Evolutionary conservation across 1,140 invertebrate genomes (phyloP).

Genomic region (Drosophila sucinea): DNA sequence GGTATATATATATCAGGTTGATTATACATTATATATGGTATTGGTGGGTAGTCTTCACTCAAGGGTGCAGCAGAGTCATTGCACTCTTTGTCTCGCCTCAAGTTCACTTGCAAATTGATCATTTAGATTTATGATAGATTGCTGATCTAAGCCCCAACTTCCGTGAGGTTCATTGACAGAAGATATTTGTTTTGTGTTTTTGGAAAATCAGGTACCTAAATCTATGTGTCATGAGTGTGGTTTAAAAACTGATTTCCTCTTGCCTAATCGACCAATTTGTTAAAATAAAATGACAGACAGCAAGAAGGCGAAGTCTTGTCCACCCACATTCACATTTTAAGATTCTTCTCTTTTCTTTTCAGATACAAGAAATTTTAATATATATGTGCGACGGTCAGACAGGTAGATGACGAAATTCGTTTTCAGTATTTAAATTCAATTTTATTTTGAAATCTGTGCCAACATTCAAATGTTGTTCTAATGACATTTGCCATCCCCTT

Average conservation of each 20-base stretch:
- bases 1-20: constrained; percentile 3
- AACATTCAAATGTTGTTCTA: constrained; percentile 71
- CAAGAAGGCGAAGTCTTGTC: constrained; percentile 39
- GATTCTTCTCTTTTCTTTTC: constrained; percentile 16
- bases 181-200: constrained; percentile 5
- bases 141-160: constrained; percentile 53
- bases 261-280: constrained; percentile 70
- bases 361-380: background rate
- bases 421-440: constrained; percentile 65
- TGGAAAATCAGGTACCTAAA: background rate
- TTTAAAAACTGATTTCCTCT: constrained; percentile 62
- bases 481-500: constrained; percentile 60
- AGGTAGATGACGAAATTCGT: constrained; percentile 21
- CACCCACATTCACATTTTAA: constrained; percentile 46
- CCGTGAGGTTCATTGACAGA: constrained; percentile 69
- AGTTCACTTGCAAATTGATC: constrained; percentile 78
- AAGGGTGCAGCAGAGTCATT: constrained; percentile 62
- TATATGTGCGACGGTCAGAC: background rate
- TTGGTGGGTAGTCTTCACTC: constrained; percentile 27
- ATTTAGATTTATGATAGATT: constrained; percentile 74
- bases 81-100: constrained; percentile 57
- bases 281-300: constrained; percentile 52
- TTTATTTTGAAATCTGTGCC: constrained; percentile 70
- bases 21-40: constrained; percentile 1
- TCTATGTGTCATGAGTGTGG: constrained; percentile 32